Base-by-base conservation (phyloP, 2,888 invertebrate species). In the Sylvicola cinctus region DNA sequence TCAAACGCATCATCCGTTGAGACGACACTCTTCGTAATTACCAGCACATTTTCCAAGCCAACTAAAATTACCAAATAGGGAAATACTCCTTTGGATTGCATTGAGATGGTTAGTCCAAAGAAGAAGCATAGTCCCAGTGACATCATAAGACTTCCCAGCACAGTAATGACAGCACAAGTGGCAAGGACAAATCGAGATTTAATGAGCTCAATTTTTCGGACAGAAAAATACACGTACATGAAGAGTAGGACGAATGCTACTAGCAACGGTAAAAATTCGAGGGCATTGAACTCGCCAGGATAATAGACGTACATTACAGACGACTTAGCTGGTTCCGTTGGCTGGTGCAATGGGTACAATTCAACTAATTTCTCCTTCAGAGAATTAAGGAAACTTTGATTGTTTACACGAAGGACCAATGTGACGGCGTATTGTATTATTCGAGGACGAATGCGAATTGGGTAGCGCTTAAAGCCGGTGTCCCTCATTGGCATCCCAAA, bases 51-150 rank as follows among this genome's bases (percentile, higher is more conserved):
- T 60, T 96, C 96, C 34, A 96, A 61, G 1, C 95, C 95, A 34
- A 98, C 81, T 29, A 96, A 71, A 39, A 95, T 79, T 1, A 93
- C 87, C 39, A 98, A 62, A 58, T 96, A 96, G 0, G 96, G 96
- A 52, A 91, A 93, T 16, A 93, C 70, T 52, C 88, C 90, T 51
- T 87, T 84, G 8, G 79, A 80, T 49, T 79, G 79, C 34, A 78
- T 63, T 41, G 79, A 79, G 34, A 85, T 62, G 1, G 81, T 79
- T 44, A 85, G 63, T 2, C 85, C 87, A 48, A 85, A 85, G 50
- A 83, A 83, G 49, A 81, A 80, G 51, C 85, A 84, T 33, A 83
- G 63, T 2, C 84, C 84, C 50, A 91, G 71, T 0, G 93, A 90
- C 83, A 95, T 93, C 25, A 80, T 72, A 8, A 96, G 63, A 32